Evolutionary conservation across 2,113 vertebrate genomes (phyloP).

Genomic region (Lasiurus borealis): DNA sequence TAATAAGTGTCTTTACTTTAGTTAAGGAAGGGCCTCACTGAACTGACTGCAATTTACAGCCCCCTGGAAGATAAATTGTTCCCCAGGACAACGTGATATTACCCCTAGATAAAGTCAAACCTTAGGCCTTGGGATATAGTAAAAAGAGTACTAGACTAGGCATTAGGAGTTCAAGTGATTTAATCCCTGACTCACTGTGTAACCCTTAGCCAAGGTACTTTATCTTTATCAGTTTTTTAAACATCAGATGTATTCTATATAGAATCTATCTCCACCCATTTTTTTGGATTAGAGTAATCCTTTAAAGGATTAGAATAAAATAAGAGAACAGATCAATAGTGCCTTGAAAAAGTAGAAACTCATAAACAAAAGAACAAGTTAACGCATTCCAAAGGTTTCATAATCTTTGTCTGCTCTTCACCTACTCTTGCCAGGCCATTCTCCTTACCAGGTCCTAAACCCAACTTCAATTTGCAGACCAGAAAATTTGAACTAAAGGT

Average conservation of each 20-base stretch:
- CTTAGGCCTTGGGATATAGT: neutral
- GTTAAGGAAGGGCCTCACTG: neutral
- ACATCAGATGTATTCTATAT: neutral
- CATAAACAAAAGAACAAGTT: constrained; percentile 35
- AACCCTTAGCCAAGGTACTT: neutral
- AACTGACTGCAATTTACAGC: neutral
- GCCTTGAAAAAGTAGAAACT: constrained; percentile 16
- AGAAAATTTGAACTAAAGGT: neutral
- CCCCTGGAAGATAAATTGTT: neutral
- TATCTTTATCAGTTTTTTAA: constrained; percentile 33
- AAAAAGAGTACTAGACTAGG: neutral
- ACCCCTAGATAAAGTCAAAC: neutral
- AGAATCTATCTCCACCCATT: neutral
- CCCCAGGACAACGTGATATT: neutral
- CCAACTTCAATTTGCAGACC: neutral
- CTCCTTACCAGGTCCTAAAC: neutral
- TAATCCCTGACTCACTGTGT: neutral
- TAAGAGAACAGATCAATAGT: neutral
- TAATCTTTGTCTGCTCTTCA: neutral
- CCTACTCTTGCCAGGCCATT: neutral
- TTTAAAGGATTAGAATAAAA: neutral
- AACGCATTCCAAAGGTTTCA: neutral
- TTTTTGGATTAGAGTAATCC: neutral
- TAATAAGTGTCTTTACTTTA: neutral
- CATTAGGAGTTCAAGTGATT: neutral